A percentile compares a stretch with the other conserved stretches of the same genome.
Evolutionary conservation across 1,140 invertebrate genomes (phyloP).

Genomic region (Hycleus phaleratus): DNA sequence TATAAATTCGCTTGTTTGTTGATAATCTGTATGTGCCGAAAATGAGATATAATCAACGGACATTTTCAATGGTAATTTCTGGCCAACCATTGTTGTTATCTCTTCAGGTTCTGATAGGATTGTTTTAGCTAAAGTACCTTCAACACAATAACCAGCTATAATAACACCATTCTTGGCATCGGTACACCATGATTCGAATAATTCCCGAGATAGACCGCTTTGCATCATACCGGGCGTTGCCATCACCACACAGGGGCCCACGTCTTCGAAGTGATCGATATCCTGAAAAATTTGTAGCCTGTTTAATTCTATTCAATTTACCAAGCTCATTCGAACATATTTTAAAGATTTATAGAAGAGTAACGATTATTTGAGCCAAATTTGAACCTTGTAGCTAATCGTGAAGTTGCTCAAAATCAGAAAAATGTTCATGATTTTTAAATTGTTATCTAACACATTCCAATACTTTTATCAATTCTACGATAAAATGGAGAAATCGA

Average conservation of each 20-base stretch:
- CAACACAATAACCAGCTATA: conserved; percentile 97
- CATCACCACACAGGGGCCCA: conserved; percentile 98
- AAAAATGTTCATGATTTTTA: too few relatives aligned
- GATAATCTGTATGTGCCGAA: conserved; percentile 98
- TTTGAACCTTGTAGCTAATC: too few relatives aligned
- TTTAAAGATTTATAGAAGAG: too few relatives aligned
- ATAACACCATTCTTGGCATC: conserved; percentile 97
- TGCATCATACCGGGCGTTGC: conserved; percentile 99
- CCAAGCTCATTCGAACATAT: too few relatives aligned
- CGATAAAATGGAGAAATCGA: too few relatives aligned
- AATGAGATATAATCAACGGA: conserved; percentile 99
- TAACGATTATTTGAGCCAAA: too few relatives aligned
- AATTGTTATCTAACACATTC: too few relatives aligned
- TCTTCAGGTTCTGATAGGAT: conserved; percentile 97
- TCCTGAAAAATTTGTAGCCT: too few relatives aligned
- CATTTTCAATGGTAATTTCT: conserved; percentile 93
- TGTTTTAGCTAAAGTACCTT: conserved; percentile 95
- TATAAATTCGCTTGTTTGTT: conserved; percentile 98
- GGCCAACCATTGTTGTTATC: conserved; percentile 89
- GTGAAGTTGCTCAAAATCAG: too few relatives aligned
- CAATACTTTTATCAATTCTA: too few relatives aligned
- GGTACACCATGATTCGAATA: conserved; percentile 98
- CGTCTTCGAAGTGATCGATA: conserved; percentile 99
- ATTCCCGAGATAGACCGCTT: conserved; percentile 90
- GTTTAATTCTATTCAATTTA: too few relatives aligned